phyloP scores from a whole-genome alignment of 2,888 invertebrate genomes.

The Ichneumoninae sp. region DNA sequence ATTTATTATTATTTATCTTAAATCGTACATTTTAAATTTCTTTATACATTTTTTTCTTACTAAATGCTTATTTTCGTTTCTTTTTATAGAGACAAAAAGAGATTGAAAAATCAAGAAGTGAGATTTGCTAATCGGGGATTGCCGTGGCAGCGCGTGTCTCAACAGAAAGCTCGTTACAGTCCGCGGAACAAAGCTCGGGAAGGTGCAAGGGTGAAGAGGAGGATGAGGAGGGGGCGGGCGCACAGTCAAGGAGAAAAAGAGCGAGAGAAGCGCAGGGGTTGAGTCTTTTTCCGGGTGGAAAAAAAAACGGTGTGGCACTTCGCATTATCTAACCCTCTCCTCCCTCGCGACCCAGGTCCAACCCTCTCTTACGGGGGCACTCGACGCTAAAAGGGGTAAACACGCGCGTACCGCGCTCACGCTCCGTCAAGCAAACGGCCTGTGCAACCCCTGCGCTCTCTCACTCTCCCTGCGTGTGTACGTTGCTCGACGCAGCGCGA shows the following conservation, averaged over 20 bases:
- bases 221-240: background rate
- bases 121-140: conserved; percentile 58
- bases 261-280: conserved; percentile 55
- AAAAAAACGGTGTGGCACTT: conserved; percentile 58
- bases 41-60: no score
- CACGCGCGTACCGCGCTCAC: conserved; percentile 67
- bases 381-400: conserved; percentile 77
- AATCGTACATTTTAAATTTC: conserved; percentile 3
- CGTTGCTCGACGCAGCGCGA: conserved; percentile 49
- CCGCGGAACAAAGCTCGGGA: conserved; percentile 36
- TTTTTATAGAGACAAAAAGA: background rate
- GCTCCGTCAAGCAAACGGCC: conserved; percentile 44
- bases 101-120: conserved; percentile 5
- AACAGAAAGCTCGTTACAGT: conserved; percentile 53
- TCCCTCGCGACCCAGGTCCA: conserved; percentile 31
- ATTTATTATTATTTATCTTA: no score
- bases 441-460: conserved; percentile 40
- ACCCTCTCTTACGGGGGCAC: conserved; percentile 65
- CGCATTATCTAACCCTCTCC: conserved; percentile 71
- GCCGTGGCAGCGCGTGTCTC: conserved; percentile 53
- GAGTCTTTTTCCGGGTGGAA: conserved; percentile 40
- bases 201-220: background rate
- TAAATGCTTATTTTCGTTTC: conserved; percentile 1
- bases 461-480: conserved; percentile 19
- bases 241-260: conserved; percentile 18